These are phyloP conservation scores for Xestia xanthographa DNA, from an alignment of 2,888 invertebrate genomes.

Conservation along the genomic window DNA sequence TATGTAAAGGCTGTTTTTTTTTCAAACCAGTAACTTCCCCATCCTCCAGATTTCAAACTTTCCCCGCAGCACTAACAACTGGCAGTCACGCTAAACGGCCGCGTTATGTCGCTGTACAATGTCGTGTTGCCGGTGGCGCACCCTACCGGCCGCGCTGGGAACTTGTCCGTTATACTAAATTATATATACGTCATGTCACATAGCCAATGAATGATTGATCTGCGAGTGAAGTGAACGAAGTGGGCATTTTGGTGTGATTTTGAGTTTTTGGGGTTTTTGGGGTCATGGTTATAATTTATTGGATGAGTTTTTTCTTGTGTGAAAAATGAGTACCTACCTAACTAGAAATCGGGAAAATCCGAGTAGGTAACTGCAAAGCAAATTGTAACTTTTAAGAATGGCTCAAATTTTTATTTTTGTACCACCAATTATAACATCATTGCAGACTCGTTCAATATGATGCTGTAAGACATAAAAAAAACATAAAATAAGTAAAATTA, in stretches of 20 bases:
- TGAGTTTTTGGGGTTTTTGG: conserved; percentile 24
- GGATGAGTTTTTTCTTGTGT: background rate
- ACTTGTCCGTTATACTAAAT: conserved; percentile 57
- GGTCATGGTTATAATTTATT: conserved; percentile 17
- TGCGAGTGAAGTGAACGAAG: conserved; percentile 16
- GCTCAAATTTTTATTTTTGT: no score
- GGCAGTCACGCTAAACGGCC: conserved; percentile 65
- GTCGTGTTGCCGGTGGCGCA: conserved; percentile 63
- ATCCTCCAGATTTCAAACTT: conserved; percentile 4
- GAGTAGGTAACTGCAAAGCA: background rate
- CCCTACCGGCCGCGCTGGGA: conserved; percentile 44
- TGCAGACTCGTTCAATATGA: no score
- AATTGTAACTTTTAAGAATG: background rate
- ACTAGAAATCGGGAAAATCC: background rate
- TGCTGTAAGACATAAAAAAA: no score
- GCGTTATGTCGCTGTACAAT: conserved; percentile 65
- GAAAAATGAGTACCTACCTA: background rate
- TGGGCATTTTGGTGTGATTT: conserved; percentile 20
- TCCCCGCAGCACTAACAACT: conserved; percentile 66
- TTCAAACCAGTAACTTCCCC: conserved; percentile 23
- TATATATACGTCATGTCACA: conserved; percentile 50
- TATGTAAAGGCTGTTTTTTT: background rate
- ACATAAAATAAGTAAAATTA: no score
- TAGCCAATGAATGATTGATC: conserved; percentile 36
- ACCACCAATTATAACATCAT: no score